Base-by-base conservation (phyloP, 2,113 vertebrate species). In the Bettongia penicillata region DNA sequence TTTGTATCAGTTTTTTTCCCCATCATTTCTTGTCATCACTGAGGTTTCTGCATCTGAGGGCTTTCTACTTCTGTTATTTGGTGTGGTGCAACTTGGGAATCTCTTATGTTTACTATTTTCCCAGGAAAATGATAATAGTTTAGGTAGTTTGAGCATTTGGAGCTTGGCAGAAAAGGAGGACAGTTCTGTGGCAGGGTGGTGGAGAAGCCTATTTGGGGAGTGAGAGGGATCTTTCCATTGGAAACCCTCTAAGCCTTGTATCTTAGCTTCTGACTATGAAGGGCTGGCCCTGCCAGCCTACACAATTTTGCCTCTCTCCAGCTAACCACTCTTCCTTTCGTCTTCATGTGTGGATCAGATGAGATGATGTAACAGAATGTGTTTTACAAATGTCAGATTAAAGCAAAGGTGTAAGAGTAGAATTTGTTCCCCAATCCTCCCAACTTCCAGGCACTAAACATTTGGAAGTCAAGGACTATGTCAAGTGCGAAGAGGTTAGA, bases 311-410 rank as follows among this genome's bases (percentile, higher is more conserved):
- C 37, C 37, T 77, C 37, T 37, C 12, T 84, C 5, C 16, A 84
- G 37, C 37, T 84, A 84, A 84, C 68, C 16, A 43, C 19, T 43
- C 68, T 84, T 19, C 68, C 37, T 84, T 84, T 84, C 43, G 68
- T 43, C 68, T 3, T 84, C 68, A 3, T 25, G 43, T 57, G 57
- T 95, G 77, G 48, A 89, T 19, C n/a, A 55, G 51, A 84, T 94
- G 89, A 93, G 53, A 89, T 48, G 50, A 93, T 25, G 12, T 9
- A 28, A 93, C 23, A 14, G 51, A 92, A 96, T 91, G 37, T 91
- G 52, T 47, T 93, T 61, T 96, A 90, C 96, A 90, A 94, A 94
- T 96, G 52, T 92, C 77, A 95, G 90, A 96, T 96, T 77, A 96
- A 91, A 91, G 47, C 28, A 55, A 94, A 96, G 90, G 92, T 94